A percentile compares a stretch with the other conserved stretches of the same genome.
phyloP scores from a whole-genome alignment of 2,797 vertebrate species.

The Craterocephalus amniculus region DNA sequence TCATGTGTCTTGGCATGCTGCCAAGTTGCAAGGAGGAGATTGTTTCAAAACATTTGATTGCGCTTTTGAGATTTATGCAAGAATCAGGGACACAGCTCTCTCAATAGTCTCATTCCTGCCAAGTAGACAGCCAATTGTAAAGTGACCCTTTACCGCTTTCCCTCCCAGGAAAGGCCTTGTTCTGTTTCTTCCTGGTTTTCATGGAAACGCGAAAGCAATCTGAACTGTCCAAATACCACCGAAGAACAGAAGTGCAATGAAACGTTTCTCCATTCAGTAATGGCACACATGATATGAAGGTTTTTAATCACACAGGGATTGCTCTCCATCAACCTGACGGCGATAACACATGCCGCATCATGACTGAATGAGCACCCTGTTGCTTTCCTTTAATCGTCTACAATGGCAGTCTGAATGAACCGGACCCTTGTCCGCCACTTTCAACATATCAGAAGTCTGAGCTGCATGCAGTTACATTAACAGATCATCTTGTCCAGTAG shows the following conservation, averaged over 20 bases:
- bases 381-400: neutral
- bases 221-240: constrained; percentile 59
- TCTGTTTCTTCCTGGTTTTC: constrained; percentile 72
- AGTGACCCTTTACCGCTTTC: constrained; percentile 62
- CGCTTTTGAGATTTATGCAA: constrained; percentile 19
- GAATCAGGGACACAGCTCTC: constrained; percentile 36
- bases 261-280: constrained; percentile 23
- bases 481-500: neutral
- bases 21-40: constrained; percentile 11
- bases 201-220: constrained; percentile 65
- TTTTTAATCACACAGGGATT: neutral
- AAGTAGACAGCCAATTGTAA: constrained; percentile 28
- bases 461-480: neutral
- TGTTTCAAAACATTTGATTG: constrained; percentile 20
- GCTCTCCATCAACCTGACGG: neutral
- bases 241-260: constrained; percentile 38
- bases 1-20: neutral
- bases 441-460: neutral
- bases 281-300: constrained; percentile 26
- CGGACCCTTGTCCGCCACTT: neutral
- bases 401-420: neutral
- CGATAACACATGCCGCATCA: neutral
- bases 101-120: constrained; percentile 42
- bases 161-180: constrained; percentile 70
- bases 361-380: neutral